These are phyloP conservation scores for Hepsetus odoe DNA, from an alignment of 2,113 vertebrate species.

Conservation along the genomic window DNA sequence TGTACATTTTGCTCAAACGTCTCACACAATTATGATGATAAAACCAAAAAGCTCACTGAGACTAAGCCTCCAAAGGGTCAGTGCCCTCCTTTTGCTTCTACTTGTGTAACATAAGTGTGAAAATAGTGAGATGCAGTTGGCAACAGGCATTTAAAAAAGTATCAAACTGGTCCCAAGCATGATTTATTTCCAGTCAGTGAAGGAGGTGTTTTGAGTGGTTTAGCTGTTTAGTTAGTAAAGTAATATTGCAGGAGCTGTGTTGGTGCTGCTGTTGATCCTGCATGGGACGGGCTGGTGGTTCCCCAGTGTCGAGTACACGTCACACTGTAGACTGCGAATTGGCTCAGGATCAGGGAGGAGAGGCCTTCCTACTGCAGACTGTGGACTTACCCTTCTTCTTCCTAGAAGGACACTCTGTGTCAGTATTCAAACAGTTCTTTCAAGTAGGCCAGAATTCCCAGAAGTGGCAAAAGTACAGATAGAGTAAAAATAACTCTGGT, in stretches of 20 bases:
- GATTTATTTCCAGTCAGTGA: neutral
- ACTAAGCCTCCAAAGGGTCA: too few species aligned
- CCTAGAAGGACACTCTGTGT: constrained; percentile 27
- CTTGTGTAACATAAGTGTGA: too few species aligned
- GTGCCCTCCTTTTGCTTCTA: too few species aligned
- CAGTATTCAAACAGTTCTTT: neutral
- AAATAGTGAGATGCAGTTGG: too few species aligned
- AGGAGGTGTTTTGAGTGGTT: neutral
- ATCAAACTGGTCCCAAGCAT: too few species aligned
- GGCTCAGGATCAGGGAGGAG: neutral
- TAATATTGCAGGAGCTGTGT: too few species aligned
- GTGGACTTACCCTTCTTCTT: neutral
- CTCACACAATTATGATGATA: too few species aligned
- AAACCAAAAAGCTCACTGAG: too few species aligned
- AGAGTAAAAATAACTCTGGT: too few species aligned
- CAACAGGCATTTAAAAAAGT: neutral
- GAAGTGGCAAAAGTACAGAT: too few species aligned
- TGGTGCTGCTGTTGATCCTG: constrained; percentile 5
- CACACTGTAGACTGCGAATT: neutral
- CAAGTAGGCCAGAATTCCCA: too few species aligned
- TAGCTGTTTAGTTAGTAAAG: neutral
- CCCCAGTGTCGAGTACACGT: constrained; percentile 33
- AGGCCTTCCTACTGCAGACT: neutral
- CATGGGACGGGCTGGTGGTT: constrained; percentile 41
- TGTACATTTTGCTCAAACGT: too few species aligned